phyloP scores from a whole-genome alignment of 2,888 invertebrate genomes.

The Caradrina clavipalpis region DNA sequence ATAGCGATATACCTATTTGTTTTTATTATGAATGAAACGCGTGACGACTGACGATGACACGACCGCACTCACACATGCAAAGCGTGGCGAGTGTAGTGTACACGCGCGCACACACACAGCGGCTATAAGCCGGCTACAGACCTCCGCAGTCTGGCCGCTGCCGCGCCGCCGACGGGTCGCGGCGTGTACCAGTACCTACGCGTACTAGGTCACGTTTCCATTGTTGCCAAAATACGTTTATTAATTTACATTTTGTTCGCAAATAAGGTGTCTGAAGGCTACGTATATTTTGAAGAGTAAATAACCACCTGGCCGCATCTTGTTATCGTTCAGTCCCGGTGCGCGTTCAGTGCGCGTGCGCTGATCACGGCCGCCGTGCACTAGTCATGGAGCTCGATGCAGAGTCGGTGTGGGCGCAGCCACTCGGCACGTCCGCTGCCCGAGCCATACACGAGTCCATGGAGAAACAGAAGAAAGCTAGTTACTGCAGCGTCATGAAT shows the following conservation, averaged over 20 bases:
- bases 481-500: slow-evolving; percentile 37
- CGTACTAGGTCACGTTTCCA: not conserved
- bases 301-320: not conserved
- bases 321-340: not conserved
- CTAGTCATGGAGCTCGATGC: not conserved
- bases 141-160: slow-evolving; percentile 32
- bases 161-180: slow-evolving; percentile 34
- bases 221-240: not conserved
- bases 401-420: slow-evolving; percentile 10
- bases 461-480: slow-evolving; percentile 23
- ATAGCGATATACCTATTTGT: not conserved
- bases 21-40: not conserved
- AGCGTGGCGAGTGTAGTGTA: no score
- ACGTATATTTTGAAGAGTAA: not conserved
- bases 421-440: not conserved
- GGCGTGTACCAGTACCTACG: not conserved
- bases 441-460: not conserved
- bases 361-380: not conserved
- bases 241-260: slow-evolving; percentile 1
- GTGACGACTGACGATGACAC: not conserved
- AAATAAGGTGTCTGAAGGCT: not conserved
- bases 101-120: slow-evolving; percentile 35
- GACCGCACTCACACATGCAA: slow-evolving; percentile 16
- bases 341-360: not conserved
- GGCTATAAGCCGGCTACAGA: slow-evolving; percentile 49